Base-by-base conservation (phyloP, 2,797 vertebrate genomes). In the Mus minutoides region DNA sequence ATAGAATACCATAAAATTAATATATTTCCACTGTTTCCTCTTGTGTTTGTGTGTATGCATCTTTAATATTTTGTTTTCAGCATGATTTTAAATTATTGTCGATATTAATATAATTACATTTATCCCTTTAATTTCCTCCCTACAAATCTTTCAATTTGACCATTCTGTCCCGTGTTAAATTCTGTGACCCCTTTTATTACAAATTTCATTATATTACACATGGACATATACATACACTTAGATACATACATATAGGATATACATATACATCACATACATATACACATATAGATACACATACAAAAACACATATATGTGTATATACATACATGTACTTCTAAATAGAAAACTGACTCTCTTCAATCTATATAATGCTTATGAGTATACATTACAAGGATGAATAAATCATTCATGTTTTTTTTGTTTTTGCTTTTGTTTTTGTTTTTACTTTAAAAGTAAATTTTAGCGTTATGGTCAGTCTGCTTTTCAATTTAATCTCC, bases 381-480 rank as follows among this genome's bases (percentile, higher is more conserved):
- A 26, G 14, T 26, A 7, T 26, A 58, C 56, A 12, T 37, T 37
- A 58, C n/a, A 80, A 12, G 54, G 12, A 3, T 58, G n/a, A 80
- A 37, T 2, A 73, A 73, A n/a, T 10, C 1, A 26, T 13, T 12
- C n/a, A 37, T 4, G 0, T 17, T 26, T 60, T 58, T 58, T 12
- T n/a, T n/a, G n/a, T n/a, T n/a, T n/a, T n/a, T n/a, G n/a, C n/a
- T n/a, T n/a, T n/a, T n/a, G n/a, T n/a, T n/a, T n/a, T n/a, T n/a
- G n/a, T n/a, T n/a, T n/a, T 26, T 40, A 29, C 13, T 62, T 87
- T 69, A 92, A 92, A 24, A 92, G 69, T 95, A 96, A 97, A 88
- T 19, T 29, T 92, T 11, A 90, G 97, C 95, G 94, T 96, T 92
- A 96, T 98, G 97, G 86, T 97, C 98, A 98, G 97, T 90, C 90